Evolutionary conservation across 2,888 invertebrate genomes (phyloP).

Genomic region (Spilosoma lubricipeda): DNA sequence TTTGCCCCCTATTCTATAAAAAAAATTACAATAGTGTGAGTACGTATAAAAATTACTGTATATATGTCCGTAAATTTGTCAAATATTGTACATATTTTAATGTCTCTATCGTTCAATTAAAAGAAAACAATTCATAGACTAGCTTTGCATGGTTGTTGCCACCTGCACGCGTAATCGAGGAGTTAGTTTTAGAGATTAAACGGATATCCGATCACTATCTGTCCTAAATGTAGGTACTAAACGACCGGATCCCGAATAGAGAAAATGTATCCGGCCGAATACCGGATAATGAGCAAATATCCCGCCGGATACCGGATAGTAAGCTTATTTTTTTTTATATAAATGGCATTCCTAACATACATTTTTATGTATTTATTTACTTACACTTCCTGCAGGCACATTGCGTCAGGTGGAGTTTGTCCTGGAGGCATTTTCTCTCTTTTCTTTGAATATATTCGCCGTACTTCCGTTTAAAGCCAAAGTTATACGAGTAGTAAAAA

Average conservation of each 20-base stretch:
- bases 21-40: no score
- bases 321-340: background rate
- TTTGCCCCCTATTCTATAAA: no score
- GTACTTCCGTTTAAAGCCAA: background rate
- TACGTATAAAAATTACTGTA: no score
- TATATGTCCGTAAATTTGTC: no score
- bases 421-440: background rate
- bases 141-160: background rate
- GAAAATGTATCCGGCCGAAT: background rate
- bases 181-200: background rate
- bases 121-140: background rate
- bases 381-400: background rate
- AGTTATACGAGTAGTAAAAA: background rate
- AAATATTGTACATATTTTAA: background rate
- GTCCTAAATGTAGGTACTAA: background rate
- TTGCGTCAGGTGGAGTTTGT: background rate
- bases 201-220: background rate
- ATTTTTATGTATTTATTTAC: background rate
- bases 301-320: background rate
- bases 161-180: background rate
- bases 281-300: background rate
- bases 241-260: background rate
- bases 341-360: background rate
- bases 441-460: background rate
- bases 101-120: background rate